These are phyloP conservation scores for Urechis unicinctus DNA, from an alignment of 2,888 invertebrate species.

Conservation along the genomic window DNA sequence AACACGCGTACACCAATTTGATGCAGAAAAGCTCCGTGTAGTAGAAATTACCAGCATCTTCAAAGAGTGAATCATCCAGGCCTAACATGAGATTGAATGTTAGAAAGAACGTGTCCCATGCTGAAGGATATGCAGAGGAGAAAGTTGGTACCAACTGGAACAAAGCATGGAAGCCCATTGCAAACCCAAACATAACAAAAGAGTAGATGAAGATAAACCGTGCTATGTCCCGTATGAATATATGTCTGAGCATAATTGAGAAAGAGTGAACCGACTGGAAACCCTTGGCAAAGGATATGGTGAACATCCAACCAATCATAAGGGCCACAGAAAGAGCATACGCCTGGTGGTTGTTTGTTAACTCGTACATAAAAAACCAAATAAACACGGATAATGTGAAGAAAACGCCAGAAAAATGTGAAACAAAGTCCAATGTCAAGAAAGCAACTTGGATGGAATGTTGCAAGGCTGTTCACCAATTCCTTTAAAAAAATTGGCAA, in stretches of 20 bases:
- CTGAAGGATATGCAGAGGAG: constrained; percentile 20
- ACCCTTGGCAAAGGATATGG: constrained; percentile 37
- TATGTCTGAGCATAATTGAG: constrained; percentile 37
- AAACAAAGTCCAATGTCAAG: neutral
- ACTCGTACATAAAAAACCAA: constrained; percentile 28
- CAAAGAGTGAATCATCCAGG: constrained; percentile 24
- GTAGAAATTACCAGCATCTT: constrained; percentile 3
- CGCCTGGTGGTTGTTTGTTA: constrained; percentile 25
- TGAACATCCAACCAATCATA: constrained; percentile 35
- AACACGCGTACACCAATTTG: constrained; percentile 36
- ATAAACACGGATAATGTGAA: constrained; percentile 26
- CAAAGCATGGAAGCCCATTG: constrained; percentile 33
- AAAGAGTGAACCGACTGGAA: constrained; percentile 37
- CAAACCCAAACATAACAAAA: constrained; percentile 37
- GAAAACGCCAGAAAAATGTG: constrained; percentile 11
- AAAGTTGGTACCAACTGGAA: constrained; percentile 27
- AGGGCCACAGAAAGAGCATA: constrained; percentile 33
- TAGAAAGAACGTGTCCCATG: constrained; percentile 30
- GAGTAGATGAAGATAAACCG: constrained; percentile 36
- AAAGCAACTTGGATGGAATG: neutral
- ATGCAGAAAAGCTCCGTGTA: constrained; percentile 22
- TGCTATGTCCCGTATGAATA: constrained; percentile 36
- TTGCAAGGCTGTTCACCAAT: too few species aligned
- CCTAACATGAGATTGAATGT: constrained; percentile 40
- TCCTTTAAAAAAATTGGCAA: too few species aligned